Base-by-base conservation (phyloP, 2,113 vertebrate species). In the Merops nubicus region DNA sequence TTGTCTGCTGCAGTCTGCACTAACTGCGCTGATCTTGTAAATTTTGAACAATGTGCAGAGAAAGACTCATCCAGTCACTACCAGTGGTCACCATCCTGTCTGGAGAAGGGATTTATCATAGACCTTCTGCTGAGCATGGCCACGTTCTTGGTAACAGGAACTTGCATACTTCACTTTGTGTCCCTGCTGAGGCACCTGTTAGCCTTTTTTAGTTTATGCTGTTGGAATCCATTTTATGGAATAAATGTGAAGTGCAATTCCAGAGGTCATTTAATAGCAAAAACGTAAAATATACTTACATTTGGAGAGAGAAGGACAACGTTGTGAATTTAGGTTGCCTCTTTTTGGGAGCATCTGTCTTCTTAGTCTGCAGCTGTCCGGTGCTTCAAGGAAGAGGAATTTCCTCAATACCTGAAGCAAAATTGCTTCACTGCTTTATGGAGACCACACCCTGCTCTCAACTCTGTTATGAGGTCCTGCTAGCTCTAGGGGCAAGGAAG, bases 211-310 rank as follows among this genome's bases (percentile, higher is more conserved):
- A 54, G 42, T 74, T 94, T 74, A 70, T 78, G 40, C 13, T 16
- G 43, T 84, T 73, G 63, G 22, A 77, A 77, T 81, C 74, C 85
- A 2, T 79, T 75, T 79, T n/a, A n/a, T n/a, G 65, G 25, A 70
- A 70, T 64, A 79, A 85, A 93, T 51, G 40, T 73, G 43, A 93
- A 90, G n/a, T 48, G 38, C 40, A 76, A 33, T 60, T 88, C 48
- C 73, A 60, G 88, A 94, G 74, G 70, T 91, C 48, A 36, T 73
- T 94, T 90, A 85, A 90, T 90, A 91, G n/a, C 62, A 88, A 72
- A 85, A 78, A 56, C 36, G 73, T 64, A 51, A 82, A 89, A 88
- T 83, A 72, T 36, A 64, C 54, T 91, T 82, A 20, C 19, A 33
- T 85, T 79, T 85, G 57, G 40, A 91, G 40, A 83, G 8, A 17